Percentiles rank a stretch among this genome's conserved stretches.
Evolutionary conservation across 2,888 invertebrate genomes (phyloP).

Genomic region (Andrena bicolor): DNA sequence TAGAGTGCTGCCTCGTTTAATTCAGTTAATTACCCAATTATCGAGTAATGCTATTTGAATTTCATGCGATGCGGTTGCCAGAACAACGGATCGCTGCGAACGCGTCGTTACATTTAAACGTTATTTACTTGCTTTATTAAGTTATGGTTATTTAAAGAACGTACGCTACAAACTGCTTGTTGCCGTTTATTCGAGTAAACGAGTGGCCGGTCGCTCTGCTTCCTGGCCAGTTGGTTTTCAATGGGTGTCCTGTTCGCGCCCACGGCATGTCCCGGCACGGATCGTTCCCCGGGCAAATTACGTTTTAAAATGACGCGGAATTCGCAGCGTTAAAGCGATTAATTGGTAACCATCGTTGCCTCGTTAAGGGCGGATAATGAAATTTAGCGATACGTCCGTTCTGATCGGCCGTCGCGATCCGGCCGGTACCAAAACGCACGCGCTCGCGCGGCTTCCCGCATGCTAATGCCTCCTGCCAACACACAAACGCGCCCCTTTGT

Average conservation of each 20-base stretch:
- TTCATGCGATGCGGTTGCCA: neutral
- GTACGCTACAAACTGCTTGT: neutral
- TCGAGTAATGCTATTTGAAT: conserved; percentile 1
- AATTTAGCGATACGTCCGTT: conserved; percentile 19
- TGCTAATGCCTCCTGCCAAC: conserved; percentile 54
- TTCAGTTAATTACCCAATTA: neutral
- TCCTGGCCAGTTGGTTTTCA: neutral
- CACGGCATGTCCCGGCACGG: neutral
- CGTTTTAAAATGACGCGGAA: neutral
- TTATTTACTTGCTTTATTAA: neutral
- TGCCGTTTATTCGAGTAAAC: neutral
- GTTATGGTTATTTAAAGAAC: neutral
- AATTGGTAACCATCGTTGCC: conserved; percentile 27
- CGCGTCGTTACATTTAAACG: neutral
- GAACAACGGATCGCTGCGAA: neutral
- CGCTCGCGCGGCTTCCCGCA: conserved; percentile 59
- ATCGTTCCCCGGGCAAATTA: neutral
- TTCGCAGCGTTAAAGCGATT: conserved; percentile 8
- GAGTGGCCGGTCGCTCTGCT: neutral
- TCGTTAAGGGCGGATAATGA: conserved; percentile 35
- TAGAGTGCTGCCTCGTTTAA: neutral
- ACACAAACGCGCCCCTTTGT: conserved; percentile 69
- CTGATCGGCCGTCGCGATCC: conserved; percentile 42
- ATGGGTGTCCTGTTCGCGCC: neutral
- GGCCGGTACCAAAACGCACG: conserved; percentile 48